Percentiles rank a stretch among this genome's conserved stretches.
These are phyloP conservation scores for Rhodinocichla rosea DNA, from an alignment of 2,113 vertebrate genomes.

Conservation along the genomic window DNA sequence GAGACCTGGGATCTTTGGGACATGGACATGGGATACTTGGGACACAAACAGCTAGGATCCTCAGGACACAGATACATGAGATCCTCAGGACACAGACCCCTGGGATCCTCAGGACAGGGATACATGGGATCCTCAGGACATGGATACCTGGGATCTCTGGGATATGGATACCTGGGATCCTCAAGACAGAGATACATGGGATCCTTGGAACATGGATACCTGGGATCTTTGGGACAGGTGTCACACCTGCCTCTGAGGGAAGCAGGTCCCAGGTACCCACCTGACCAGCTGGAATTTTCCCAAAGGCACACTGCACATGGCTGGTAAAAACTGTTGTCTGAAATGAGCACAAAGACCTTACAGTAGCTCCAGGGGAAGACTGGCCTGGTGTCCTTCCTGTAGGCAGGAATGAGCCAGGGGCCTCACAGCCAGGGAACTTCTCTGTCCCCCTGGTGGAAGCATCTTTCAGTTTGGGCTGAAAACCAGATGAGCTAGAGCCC, in stretches of 20 bases:
- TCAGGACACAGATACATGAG: accelerated
- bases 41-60: accelerated
- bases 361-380: background rate
- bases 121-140: accelerated
- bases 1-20: background rate
- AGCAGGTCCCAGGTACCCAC: background rate
- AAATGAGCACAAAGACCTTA: background rate
- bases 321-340: background rate
- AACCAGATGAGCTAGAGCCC: background rate
- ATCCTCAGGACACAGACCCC: accelerated
- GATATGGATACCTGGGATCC: accelerated
- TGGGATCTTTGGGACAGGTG: background rate
- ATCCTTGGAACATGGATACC: no score
- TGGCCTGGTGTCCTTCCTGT: background rate
- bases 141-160: accelerated
- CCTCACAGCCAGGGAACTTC: background rate
- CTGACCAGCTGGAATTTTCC: background rate
- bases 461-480: background rate
- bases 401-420: background rate
- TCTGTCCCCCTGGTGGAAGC: background rate
- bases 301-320: accelerated
- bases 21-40: accelerated
- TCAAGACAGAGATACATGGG: accelerated
- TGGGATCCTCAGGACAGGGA: accelerated
- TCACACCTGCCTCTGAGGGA: background rate